These are phyloP conservation scores for Pseudomyrmex gracilis DNA, from an alignment of 1,140 invertebrate genomes.

Conservation along the genomic window DNA sequence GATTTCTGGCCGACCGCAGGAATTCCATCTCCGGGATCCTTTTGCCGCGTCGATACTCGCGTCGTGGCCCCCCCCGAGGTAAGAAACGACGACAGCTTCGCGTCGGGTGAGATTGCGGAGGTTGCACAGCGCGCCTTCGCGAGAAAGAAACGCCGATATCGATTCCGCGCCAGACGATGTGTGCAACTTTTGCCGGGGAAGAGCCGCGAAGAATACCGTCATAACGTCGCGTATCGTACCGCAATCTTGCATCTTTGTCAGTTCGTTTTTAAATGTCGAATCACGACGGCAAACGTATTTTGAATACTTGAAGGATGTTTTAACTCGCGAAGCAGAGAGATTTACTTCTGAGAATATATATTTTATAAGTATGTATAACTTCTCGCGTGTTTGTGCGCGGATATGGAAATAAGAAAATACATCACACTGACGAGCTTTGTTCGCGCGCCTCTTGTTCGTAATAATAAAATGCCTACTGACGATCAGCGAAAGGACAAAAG, in stretches of 20 bases:
- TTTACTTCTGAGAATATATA: neutral
- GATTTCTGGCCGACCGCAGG: conserved; percentile 45
- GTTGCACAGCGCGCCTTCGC: neutral
- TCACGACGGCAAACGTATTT: neutral
- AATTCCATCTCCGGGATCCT: conserved; percentile 55
- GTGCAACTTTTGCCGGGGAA: neutral
- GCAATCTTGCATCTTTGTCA: neutral
- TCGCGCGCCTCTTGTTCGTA: conserved; percentile 14
- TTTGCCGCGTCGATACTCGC: conserved; percentile 60
- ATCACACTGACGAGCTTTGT: neutral
- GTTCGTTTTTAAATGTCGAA: conserved; percentile 47
- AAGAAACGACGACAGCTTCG: conserved; percentile 38
- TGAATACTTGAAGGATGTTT: conserved; percentile 1
- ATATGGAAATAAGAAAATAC: neutral
- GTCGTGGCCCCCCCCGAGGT: conserved; percentile 16
- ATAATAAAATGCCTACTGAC: neutral
- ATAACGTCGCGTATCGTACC: conserved; percentile 1
- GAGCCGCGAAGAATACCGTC: conserved; percentile 33
- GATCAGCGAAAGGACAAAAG: conserved; percentile 65
- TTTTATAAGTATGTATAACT: no score
- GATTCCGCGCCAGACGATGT: conserved; percentile 21
- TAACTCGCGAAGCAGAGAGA: neutral
- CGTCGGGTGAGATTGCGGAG: conserved; percentile 9
- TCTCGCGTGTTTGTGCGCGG: neutral
- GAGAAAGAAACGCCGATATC: conserved; percentile 45